These are phyloP conservation scores for Calameuta idolon DNA, from an alignment of 2,888 invertebrate species.

Conservation along the genomic window DNA sequence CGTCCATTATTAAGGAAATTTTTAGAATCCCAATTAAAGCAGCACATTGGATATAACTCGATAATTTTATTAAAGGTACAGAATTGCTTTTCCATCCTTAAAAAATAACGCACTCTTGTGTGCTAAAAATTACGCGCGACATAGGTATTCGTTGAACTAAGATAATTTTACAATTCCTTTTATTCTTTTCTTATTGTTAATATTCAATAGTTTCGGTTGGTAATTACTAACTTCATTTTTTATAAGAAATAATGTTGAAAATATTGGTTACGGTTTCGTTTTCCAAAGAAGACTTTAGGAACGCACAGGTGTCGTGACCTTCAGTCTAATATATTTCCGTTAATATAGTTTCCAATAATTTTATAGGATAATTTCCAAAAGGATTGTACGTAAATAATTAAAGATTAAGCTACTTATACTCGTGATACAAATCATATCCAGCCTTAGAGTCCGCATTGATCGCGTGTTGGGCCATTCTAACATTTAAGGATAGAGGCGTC, in stretches of 20 bases:
- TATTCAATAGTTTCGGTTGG: neutral
- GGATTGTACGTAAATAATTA: neutral
- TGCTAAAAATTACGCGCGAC: neutral
- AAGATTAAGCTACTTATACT: neutral
- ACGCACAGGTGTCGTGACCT: neutral
- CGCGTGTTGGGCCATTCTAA: neutral
- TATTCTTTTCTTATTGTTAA: neutral
- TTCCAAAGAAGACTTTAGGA: neutral
- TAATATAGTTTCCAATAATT: neutral
- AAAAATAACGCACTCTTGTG: neutral
- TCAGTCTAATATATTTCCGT: neutral
- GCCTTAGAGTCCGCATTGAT: neutral
- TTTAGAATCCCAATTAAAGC: neutral
- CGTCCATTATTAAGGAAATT: neutral
- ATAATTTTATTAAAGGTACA: neutral
- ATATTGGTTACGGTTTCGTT: neutral
- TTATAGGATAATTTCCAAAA: neutral
- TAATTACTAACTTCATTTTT: neutral
- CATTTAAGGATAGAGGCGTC: neutral
- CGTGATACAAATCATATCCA: neutral
- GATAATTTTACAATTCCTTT: neutral
- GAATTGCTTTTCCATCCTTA: neutral
- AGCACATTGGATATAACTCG: neutral
- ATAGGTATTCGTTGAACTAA: neutral
- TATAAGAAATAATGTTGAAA: neutral